Base-by-base conservation (phyloP, 2,113 vertebrate genomes). In the Hypocryptadius cinnamomeus region DNA sequence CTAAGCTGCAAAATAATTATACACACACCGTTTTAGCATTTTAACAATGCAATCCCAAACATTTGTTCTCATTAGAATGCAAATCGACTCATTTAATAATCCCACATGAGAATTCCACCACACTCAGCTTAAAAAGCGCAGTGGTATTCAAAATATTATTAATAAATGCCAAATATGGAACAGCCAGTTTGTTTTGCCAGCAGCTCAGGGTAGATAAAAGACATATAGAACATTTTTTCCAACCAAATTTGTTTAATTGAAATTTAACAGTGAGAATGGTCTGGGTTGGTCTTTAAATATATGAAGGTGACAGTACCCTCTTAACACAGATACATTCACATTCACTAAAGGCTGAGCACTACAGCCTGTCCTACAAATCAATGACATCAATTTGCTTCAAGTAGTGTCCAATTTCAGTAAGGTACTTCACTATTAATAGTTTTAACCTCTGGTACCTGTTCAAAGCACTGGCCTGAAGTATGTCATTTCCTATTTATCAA, bases 11-110 rank as follows among this genome's bases (percentile, higher is more conserved):
- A 97, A 98, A 98, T 98, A 98, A 98, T 98, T 98, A 98, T 97
- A 98, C 94, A 96, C 98, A 98, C 96, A 97, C 97, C 96, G 39
- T 98, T 98, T 98, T 98, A 98, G 98, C 97, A 98, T 98, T 98
- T 99, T 98, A 98, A 99, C 98, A 99, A 99, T 98, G 98, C 98
- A 98, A 98, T 98, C 97, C 98, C 97, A 98, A 98, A 98, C 98
- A 98, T 98, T 98, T 98, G 97, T 98, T 98, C 98, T 98, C 98
- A 98, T 98, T 98, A 98, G 97, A 97, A 98, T 98, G 98, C 98
- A 98, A 98, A 98, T 98, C 94, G 89, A 98, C 97, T 98, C 96
- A 97, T 98, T 98, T 98, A 98, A 98, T 98, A 98, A 98, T 98
- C 98, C 98, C 98, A 98, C 98, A 97, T 97, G 98, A 98, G 98